Conservation (phyloP, 2,888 invertebrate genomes). For the Scaptomyza tumidula region DNA sequence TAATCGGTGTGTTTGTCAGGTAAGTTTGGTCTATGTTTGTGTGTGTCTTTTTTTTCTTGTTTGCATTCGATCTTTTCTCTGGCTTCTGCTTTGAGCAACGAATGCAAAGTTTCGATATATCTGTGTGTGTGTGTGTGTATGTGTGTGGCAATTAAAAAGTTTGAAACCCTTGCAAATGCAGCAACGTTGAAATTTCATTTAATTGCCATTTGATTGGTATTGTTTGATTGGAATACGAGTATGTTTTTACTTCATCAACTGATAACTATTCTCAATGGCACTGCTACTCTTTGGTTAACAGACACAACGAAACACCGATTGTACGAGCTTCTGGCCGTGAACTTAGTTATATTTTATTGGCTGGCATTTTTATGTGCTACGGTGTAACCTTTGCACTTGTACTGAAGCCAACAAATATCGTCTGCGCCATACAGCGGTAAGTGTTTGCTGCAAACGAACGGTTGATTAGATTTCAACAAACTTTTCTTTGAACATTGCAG, state of each 20-base stretch:
- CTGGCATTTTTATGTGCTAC: constrained; percentile 95
- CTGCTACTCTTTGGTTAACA: constrained; percentile 34
- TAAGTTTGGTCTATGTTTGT: constrained; percentile 53
- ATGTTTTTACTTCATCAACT: background rate
- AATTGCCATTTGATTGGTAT: constrained; percentile 25
- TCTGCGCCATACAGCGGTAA: constrained; percentile 96
- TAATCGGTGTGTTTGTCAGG: constrained; percentile 91
- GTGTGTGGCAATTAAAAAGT: constrained; percentile 46
- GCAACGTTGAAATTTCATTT: constrained; percentile 25
- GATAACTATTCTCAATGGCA: constrained; percentile 6
- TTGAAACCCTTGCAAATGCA: constrained; percentile 21
- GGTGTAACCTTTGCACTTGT: constrained; percentile 96
- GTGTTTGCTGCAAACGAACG: constrained; percentile 83
- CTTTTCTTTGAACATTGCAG: constrained; percentile 83
- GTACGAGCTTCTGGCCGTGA: constrained; percentile 98
- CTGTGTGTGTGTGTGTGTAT: background rate
- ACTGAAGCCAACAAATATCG: constrained; percentile 92
- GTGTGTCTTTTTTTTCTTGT: background rate
- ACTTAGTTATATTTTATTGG: constrained; percentile 94
- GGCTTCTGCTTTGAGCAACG: background rate
- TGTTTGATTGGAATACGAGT: background rate
- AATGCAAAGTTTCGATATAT: constrained; percentile 3
- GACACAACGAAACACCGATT: constrained; percentile 96
- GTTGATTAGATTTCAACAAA: background rate
- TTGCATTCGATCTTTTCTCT: background rate